Evolutionary conservation across 1,140 invertebrate species (phyloP), one percentile per base, ranked within the genome.

Genomic region (Drosophila sp.): DNA sequence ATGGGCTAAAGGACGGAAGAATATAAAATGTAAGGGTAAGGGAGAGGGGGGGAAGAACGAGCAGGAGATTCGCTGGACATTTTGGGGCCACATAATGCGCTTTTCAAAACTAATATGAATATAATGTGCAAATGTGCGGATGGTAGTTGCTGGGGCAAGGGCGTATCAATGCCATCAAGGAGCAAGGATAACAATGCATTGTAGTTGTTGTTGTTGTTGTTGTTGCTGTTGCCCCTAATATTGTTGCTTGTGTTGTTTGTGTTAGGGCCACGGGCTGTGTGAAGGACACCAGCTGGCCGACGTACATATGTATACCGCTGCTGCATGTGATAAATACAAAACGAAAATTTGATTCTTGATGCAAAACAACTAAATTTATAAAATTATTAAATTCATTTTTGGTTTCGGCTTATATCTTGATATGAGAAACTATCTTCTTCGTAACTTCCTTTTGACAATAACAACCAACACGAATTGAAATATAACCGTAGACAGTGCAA

Each of bases 91-190:
- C 65, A 63, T 85, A 84, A 84, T 84, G 81, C 81, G 81, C 81
- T 85, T 80, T 83, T 77, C 70, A 76, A 74, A 84, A 85, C 81
- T 84, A 85, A 84, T 85, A 77, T 74, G 73, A 77, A 85, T 74
- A 85, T 77, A 74, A 74, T 81, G 70, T 67, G 60, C 56, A 38
- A 32, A 50, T 47, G 54, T 60, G 57, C 64, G 27, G 33, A 60
- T n/a, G 38, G 29, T 23, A 58, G 62, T 17, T 7, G 60, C 55
- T 33, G 10, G 54, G 25, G 35, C 10, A 4, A 33, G n/a, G 23
- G 2, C 29, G 38, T n/a, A 67, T 74, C 63, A 63, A 47, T 56
- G 71, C 62, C 56, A 70, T 70, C 72, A 68, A 63, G 73, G 54
- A 69, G 73, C 73, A 76, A 76, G 73, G 73, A 76, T 73, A 56